phyloP scores from a whole-genome alignment of 1,140 invertebrate species.

The Pygmarrhopalites habei region DNA sequence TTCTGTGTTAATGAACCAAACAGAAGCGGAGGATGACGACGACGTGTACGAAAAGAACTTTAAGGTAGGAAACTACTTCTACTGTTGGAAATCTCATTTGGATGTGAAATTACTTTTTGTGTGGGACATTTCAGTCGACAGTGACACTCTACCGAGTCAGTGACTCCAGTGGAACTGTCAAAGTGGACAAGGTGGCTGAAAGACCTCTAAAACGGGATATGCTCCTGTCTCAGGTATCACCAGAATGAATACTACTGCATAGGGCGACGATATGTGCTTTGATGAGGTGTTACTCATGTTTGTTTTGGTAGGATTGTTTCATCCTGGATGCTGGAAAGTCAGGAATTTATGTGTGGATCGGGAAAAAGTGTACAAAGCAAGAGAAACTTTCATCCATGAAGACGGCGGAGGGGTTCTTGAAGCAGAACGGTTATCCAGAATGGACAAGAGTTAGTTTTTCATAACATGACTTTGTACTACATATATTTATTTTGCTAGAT shows the following conservation, averaged over 20 bases:
- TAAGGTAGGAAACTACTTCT: too few relatives aligned
- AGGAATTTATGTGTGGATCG: conserved; percentile 79
- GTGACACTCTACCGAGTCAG: conserved; percentile 61
- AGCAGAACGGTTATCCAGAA: conserved; percentile 59
- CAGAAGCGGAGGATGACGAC: conserved; percentile 62
- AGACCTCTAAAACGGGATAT: conserved; percentile 63
- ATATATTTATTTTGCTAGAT: too few relatives aligned
- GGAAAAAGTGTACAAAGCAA: conserved; percentile 62
- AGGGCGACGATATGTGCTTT: too few relatives aligned
- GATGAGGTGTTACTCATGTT: too few relatives aligned
- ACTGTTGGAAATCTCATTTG: too few relatives aligned
- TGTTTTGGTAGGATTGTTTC: conserved; percentile 60
- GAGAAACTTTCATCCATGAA: conserved; percentile 71
- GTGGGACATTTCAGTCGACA: conserved; percentile 45
- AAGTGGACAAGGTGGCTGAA: conserved; percentile 55
- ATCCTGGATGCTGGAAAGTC: conserved; percentile 73
- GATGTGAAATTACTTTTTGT: too few relatives aligned
- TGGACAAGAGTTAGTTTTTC: conserved; percentile 59
- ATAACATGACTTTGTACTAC: too few relatives aligned
- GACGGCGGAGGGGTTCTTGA: conserved; percentile 64
- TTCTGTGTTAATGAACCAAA: too few relatives aligned
- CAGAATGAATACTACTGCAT: too few relatives aligned
- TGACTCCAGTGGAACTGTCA: conserved; percentile 59
- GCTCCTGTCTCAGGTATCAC: conserved; percentile 59
- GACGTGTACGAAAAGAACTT: conserved; percentile 48